Evolutionary conservation across 1,140 invertebrate species (phyloP).

Genomic region (Coelopa frigida): DNA sequence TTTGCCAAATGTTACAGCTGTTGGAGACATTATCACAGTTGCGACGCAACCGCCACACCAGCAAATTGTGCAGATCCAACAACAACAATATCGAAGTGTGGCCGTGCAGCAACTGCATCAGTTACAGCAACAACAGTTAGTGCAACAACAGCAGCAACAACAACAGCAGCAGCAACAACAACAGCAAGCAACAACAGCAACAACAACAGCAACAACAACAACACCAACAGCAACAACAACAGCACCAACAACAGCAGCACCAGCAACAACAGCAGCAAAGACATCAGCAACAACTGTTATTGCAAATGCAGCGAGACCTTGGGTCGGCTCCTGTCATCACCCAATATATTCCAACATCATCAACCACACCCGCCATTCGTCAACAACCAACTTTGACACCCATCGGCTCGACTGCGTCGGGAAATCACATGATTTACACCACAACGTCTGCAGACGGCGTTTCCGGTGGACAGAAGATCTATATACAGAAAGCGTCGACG

Average conservation of each 20-base stretch:
- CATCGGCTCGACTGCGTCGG: constrained; percentile 23
- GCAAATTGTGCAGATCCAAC: constrained; percentile 17
- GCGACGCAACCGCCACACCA: constrained; percentile 32
- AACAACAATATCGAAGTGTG: constrained; percentile 36
- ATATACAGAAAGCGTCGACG: constrained; percentile 10
- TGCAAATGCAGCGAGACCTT: constrained; percentile 36
- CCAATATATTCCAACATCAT: constrained; percentile 14
- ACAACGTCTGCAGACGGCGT: constrained; percentile 27
- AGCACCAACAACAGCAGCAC: not conserved
- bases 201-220: constrained; percentile 33
- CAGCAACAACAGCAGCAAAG: constrained; percentile 3
- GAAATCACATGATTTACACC: constrained; percentile 41
- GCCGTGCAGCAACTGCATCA: constrained; percentile 29
- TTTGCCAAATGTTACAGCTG: constrained; percentile 17
- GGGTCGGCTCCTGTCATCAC: constrained; percentile 20
- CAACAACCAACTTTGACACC: constrained; percentile 30
- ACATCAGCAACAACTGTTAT: constrained; percentile 27
- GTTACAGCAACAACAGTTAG: constrained; percentile 19
- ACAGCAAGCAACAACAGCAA: constrained; percentile 13
- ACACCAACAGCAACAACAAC: constrained; percentile 24
- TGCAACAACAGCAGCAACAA: constrained; percentile 19
- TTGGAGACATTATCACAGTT: constrained; percentile 37
- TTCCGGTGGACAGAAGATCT: constrained; percentile 26
- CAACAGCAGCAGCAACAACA: constrained; percentile 8
- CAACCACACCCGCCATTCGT: constrained; percentile 10